Evolutionary conservation across 2,797 vertebrate genomes (phyloP).

Genomic region (Fringilla coelebs): DNA sequence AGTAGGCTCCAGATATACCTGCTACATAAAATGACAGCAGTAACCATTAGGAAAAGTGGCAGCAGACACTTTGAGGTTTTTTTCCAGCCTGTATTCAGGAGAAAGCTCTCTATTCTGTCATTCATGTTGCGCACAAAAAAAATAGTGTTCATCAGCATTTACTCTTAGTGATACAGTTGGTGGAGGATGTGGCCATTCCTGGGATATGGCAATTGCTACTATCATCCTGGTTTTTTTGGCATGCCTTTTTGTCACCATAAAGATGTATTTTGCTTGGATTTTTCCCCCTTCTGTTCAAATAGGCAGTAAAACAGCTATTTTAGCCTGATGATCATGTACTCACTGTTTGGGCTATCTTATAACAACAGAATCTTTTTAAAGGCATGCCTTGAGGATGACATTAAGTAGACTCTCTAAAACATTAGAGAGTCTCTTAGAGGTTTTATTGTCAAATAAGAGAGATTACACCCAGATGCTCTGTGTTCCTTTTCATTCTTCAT

Average conservation of each 20-base stretch:
- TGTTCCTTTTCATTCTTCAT: background rate
- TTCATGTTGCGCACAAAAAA: background rate
- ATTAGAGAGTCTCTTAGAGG: background rate
- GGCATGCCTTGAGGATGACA: background rate
- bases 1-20: background rate
- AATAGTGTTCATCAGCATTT: background rate
- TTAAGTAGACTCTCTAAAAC: background rate
- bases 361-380: background rate
- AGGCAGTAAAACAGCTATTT: background rate
- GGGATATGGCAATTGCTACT: background rate
- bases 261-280: background rate
- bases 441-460: background rate
- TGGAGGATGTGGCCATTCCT: accelerated
- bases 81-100: background rate
- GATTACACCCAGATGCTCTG: background rate
- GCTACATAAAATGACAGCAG: background rate
- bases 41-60: background rate
- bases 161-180: background rate
- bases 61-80: background rate
- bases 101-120: background rate
- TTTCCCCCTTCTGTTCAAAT: background rate
- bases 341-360: background rate
- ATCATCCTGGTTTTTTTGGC: background rate
- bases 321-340: background rate
- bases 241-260: background rate